Percentiles rank a stretch among this genome's conserved stretches.
Conservation (phyloP, 2,888 invertebrate species). For the Dyspetes luteomarginatus region DNA sequence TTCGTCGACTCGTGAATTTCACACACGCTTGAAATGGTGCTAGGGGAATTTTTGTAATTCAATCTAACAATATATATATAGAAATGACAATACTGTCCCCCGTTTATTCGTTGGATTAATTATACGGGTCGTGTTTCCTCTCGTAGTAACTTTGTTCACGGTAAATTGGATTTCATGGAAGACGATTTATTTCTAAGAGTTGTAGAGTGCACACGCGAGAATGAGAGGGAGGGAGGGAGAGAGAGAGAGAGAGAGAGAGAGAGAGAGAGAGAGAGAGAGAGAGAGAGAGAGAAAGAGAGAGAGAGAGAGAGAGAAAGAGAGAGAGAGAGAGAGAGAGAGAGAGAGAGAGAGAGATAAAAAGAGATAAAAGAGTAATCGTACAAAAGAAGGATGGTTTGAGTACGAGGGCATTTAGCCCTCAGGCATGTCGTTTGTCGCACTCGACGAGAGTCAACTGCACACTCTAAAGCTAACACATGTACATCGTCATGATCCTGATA, state of each 20-base stretch:
- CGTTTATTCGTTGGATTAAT: background rate
- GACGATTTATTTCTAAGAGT: constrained; percentile 3
- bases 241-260: no score
- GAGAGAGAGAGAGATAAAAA: no score
- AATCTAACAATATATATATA: background rate
- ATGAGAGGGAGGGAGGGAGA: no score
- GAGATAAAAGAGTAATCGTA: constrained; percentile 21
- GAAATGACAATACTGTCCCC: background rate
- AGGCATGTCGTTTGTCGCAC: no score
- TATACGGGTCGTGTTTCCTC: constrained; percentile 9
- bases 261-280: no score
- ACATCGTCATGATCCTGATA: no score
- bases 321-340: no score
- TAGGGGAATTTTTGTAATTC: background rate
- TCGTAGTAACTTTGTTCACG: constrained; percentile 9
- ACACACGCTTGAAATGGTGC: constrained; percentile 10
- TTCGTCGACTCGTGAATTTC: background rate
- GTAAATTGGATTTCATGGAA: constrained; percentile 12
- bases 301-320: no score
- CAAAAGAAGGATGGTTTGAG: background rate
- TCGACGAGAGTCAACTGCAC: no score
- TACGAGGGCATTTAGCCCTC: constrained; percentile 6
- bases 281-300: no score
- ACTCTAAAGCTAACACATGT: no score
- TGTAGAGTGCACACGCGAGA: no score